Percentiles rank a stretch among this genome's conserved stretches.
Evolutionary conservation across 2,797 vertebrate species (phyloP).

Genomic region (Bradypodion pumilum): DNA sequence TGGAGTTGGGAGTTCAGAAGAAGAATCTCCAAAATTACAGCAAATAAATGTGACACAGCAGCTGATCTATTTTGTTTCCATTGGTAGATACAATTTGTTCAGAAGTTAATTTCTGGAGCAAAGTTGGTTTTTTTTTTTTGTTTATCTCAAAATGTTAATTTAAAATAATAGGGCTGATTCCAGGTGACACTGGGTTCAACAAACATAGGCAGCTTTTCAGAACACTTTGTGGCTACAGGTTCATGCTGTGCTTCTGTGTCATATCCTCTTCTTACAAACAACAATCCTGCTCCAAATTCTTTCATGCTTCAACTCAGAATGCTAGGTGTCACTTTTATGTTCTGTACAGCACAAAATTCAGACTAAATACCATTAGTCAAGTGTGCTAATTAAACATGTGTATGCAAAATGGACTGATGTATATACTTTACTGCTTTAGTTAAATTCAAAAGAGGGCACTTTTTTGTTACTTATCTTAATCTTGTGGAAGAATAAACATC

Average conservation of each 20-base stretch:
- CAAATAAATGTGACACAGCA: fast-evolving
- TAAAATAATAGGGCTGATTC: neutral
- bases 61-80: neutral
- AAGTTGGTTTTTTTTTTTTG: neutral
- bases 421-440: neutral
- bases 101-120: neutral
- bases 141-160: neutral
- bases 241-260: neutral
- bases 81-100: neutral
- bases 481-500: neutral
- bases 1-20: neutral
- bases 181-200: neutral
- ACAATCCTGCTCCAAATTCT: neutral
- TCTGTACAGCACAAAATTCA: neutral
- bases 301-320: neutral
- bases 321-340: neutral
- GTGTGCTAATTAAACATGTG: neutral
- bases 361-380: neutral
- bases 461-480: no score
- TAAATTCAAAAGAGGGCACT: neutral
- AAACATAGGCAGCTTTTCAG: neutral
- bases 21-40: neutral
- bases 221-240: neutral
- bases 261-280: neutral
- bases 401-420: constrained; percentile 1